These are phyloP conservation scores for Clinocottus analis DNA, from an alignment of 2,113 vertebrate species.

Conservation along the genomic window DNA sequence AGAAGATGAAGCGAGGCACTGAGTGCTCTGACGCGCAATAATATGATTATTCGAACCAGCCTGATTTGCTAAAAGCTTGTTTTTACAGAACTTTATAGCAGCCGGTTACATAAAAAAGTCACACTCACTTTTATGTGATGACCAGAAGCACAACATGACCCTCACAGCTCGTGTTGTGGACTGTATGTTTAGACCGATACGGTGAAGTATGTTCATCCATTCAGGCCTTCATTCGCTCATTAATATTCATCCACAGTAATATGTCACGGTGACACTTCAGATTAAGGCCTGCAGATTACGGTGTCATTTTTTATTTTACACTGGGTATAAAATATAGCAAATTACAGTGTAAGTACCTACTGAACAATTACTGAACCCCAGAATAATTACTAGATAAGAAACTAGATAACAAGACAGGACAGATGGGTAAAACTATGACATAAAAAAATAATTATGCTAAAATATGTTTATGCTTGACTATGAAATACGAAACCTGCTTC, in stretches of 20 bases:
- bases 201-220: not conserved
- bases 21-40: not conserved
- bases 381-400: too few relatives aligned
- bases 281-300: not conserved
- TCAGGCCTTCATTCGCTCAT: not conserved
- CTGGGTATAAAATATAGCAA: not conserved
- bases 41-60: not conserved
- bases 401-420: not conserved
- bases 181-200: not conserved
- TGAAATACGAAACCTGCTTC: not conserved
- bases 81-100: not conserved
- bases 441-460: too few relatives aligned
- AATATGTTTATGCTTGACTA: not conserved
- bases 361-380: not conserved
- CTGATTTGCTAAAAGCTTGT: conserved; percentile 9
- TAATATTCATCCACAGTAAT: not conserved
- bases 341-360: not conserved
- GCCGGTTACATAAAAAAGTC: not conserved
- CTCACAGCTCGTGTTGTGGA: not conserved
- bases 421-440: not conserved
- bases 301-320: not conserved
- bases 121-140: not conserved
- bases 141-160: not conserved
- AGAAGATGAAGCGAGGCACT: not conserved
- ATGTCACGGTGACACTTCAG: not conserved